These are phyloP conservation scores for Gymnocephalus cernua DNA, from an alignment of 2,113 vertebrate species.

Conservation along the genomic window DNA sequence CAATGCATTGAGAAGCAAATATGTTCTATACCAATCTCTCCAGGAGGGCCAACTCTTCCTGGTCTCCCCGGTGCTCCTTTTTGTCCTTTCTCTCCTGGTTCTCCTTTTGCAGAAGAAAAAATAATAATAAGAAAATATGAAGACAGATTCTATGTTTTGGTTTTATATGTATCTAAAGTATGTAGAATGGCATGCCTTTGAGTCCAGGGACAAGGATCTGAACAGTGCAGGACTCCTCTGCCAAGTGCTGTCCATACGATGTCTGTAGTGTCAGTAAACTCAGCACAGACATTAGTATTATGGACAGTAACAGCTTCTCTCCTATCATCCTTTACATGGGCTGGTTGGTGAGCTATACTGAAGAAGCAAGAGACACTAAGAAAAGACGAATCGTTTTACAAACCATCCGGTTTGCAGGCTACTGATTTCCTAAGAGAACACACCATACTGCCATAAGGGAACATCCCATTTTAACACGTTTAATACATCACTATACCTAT, in stretches of 20 bases:
- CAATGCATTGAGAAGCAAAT: not conserved
- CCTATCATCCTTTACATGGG: constrained; percentile 86
- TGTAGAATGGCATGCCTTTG: constrained; percentile 87
- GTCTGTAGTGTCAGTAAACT: constrained; percentile 85
- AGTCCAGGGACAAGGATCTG: constrained; percentile 98
- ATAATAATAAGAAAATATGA: not conserved
- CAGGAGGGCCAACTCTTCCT: constrained; percentile 93
- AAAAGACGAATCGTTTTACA: not conserved
- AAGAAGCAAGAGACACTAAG: constrained; percentile 16
- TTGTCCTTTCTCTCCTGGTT: constrained; percentile 92
- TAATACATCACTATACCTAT: not conserved
- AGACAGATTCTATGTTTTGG: not conserved
- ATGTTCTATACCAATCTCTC: constrained; percentile 88
- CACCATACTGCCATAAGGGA: not conserved
- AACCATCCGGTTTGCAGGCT: not conserved
- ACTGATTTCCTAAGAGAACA: not conserved
- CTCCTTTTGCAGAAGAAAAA: constrained; percentile 82
- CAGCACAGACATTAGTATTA: constrained; percentile 85
- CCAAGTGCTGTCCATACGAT: constrained; percentile 86
- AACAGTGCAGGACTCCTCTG: constrained; percentile 94
- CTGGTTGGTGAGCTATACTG: constrained; percentile 73
- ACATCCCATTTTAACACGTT: not conserved
- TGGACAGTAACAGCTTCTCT: constrained; percentile 79
- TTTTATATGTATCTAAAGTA: not conserved
- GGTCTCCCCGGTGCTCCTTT: constrained; percentile 94